Conservation (phyloP, 2,888 invertebrate species). For the Brachyptera risi region DNA sequence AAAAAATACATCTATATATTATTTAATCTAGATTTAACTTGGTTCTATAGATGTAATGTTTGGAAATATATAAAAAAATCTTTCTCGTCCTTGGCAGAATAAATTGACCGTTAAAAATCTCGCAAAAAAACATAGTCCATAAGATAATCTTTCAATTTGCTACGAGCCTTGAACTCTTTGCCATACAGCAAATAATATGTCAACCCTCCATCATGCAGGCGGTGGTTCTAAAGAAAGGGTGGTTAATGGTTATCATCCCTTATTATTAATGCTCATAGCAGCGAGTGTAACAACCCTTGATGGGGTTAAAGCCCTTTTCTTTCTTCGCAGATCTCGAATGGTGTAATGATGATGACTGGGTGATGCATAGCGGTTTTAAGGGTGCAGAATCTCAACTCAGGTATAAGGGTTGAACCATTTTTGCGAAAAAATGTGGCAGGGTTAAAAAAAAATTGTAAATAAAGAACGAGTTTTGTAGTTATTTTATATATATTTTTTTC, state of each 20-base stretch:
- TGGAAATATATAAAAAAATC: not conserved
- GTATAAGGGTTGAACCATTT: conserved; percentile 21
- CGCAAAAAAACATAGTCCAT: not conserved
- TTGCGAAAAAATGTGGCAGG: conserved; percentile 8
- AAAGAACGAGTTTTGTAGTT: not conserved
- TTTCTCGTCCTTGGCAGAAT: not conserved
- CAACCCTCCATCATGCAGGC: conserved; percentile 14
- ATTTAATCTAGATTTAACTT: no score
- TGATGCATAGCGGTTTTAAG: not conserved
- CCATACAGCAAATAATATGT: conserved; percentile 15
- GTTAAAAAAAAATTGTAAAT: conserved; percentile 12
- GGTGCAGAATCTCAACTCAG: conserved; percentile 19
- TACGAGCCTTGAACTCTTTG: conserved; percentile 10
- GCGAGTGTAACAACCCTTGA: conserved; percentile 16
- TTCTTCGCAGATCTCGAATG: no score
- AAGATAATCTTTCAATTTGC: not conserved
- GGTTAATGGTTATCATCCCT: conserved; percentile 19
- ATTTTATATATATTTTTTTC: no score
- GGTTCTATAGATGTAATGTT: no score
- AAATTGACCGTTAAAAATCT: conserved; percentile 1
- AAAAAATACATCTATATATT: no score
- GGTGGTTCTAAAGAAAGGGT: conserved; percentile 19
- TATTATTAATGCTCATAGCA: conserved; percentile 17
- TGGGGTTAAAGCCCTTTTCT: conserved; percentile 25
- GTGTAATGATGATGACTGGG: conserved; percentile 21